Conservation (phyloP, 2,797 vertebrate genomes). For the Anguilla pacifica region DNA sequence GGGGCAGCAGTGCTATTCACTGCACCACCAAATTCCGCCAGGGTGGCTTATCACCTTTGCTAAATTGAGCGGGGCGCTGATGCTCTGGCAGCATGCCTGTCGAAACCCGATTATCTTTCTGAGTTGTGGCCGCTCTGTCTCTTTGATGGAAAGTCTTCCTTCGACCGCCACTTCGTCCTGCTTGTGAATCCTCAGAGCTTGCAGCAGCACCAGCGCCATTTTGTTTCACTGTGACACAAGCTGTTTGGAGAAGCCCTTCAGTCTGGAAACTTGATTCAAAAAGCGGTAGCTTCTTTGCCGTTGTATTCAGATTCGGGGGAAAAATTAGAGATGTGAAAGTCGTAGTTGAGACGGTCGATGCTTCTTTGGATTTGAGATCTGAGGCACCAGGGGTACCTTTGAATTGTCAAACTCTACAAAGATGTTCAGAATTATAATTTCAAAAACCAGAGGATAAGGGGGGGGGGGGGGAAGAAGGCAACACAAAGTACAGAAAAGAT, state of each 20-base stretch:
- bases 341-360: neutral
- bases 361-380: conserved; percentile 14
- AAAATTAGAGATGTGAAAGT: conserved; percentile 1
- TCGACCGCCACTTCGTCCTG: neutral
- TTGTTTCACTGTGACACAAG: neutral
- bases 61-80: neutral
- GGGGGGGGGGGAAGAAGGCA: neutral
- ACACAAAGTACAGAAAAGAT: neutral
- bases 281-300: neutral
- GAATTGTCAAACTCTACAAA: conserved; percentile 3
- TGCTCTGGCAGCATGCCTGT: neutral
- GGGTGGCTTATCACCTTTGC: neutral
- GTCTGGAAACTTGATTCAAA: conserved; percentile 11
- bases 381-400: neutral
- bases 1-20: no score
- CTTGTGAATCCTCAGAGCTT: neutral
- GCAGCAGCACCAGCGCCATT: neutral
- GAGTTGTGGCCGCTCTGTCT: neutral
- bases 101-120: conserved; percentile 23
- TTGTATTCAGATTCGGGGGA: neutral
- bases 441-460: conserved; percentile 6
- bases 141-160: neutral
- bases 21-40: no score
- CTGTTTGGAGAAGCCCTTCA: conserved; percentile 7
- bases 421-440: conserved; percentile 20